Evolutionary conservation across 2,113 vertebrate genomes (phyloP), one percentile per base, ranked within the genome.

Genomic region (Oncorhynchus nerka): DNA sequence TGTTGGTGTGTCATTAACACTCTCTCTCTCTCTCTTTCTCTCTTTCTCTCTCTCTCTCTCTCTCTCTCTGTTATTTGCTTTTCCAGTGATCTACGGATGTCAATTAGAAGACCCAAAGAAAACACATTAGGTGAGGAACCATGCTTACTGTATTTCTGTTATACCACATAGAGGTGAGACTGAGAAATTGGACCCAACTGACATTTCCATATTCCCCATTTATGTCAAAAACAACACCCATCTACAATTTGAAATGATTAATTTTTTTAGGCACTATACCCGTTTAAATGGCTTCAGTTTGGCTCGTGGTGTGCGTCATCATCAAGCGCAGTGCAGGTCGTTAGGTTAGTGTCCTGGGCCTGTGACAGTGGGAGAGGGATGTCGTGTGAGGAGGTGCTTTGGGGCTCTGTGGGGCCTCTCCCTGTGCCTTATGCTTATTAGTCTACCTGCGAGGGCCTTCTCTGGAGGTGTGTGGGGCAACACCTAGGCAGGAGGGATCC

Each of bases 401-500:
- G 67, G 32, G 67, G 67, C 30, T 20, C 30, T n/a, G 32, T 3
- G 30, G 28, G 11, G 15, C 13, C 71, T 62, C 22, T 62, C 62
- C 39, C 62, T 65, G 30, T 70, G 74, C 66, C 76, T 80, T 45
- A 9, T 76, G 70, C 39, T 28, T 49, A 26, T 45, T 28, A 16
- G 11, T n/a, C 68, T 48, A 12, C 26, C 68, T 45, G 13, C 22
- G 12, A 45, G 5, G 6, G 3, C 16, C 45, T 13, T 11, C 28
- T 19, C 45, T 15, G 20, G 62, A 26, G 83, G 83, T 84, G 83
- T 82, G 83, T 79, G 81, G 87, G 89, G 51, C 85, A 73, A 83
- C 87, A 84, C 87, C 89, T 89, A 84, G 78, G 89, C 81, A 71
- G 86, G 88, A 76, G 87, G 77, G 86, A 79, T 78, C 26, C 61